phyloP scores from a whole-genome alignment of 2,113 vertebrate species.

The Ceyx cyanopectus region DNA sequence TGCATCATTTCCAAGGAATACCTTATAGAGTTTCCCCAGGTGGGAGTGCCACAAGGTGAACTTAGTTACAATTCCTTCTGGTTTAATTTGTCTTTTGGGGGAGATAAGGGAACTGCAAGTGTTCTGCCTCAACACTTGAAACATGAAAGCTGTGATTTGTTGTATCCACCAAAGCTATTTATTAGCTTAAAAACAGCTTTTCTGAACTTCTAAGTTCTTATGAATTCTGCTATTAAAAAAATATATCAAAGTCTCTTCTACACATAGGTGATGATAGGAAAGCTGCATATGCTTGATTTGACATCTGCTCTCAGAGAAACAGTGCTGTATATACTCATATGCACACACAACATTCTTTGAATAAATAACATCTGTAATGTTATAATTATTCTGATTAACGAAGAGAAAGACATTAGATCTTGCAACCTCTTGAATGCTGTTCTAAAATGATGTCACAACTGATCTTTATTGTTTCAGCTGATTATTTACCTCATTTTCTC shows the following conservation, averaged over 20 bases:
- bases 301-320: not conserved
- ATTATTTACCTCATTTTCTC: constrained; percentile 36
- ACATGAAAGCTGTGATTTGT: not conserved
- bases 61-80: not conserved
- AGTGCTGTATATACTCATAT: not conserved
- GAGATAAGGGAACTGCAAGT: not conserved
- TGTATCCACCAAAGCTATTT: not conserved
- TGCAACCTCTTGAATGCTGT: not conserved
- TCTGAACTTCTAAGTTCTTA: not conserved
- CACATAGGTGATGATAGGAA: not conserved
- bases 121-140: not conserved
- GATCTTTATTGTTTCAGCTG: constrained; percentile 9
- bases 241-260: not conserved
- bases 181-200: not conserved
- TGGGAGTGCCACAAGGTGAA: not conserved
- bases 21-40: not conserved
- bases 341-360: not conserved
- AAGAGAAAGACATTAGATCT: constrained; percentile 3
- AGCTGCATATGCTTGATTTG: not conserved
- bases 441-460: not conserved
- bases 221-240: not conserved
- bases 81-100: not conserved
- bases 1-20: not conserved
- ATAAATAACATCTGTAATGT: constrained; percentile 18
- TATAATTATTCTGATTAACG: constrained; percentile 23